Percentiles rank a stretch among this genome's conserved stretches.
Evolutionary conservation across 2,797 vertebrate genomes (phyloP).

Genomic region (Naso thynnoides): DNA sequence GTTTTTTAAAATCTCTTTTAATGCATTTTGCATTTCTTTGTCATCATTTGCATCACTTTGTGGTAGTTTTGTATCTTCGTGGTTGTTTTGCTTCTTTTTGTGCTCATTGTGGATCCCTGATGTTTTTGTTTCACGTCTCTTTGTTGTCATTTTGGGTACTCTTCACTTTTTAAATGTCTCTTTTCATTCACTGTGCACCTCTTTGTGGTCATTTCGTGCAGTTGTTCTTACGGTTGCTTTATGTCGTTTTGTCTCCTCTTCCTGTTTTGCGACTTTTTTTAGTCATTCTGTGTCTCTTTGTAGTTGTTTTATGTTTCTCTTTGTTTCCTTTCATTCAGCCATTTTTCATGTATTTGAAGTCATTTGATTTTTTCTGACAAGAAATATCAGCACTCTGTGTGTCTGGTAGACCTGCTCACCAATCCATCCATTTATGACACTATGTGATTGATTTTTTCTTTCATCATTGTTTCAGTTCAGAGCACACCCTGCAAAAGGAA

Average conservation of each 20-base stretch:
- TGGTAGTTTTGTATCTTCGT: neutral
- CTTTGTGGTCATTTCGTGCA: neutral
- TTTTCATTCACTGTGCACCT: neutral
- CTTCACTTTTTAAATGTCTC: neutral
- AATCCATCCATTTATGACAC: slow-evolving; percentile 4
- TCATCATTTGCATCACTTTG: neutral
- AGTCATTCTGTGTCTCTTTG: neutral
- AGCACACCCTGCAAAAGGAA: neutral
- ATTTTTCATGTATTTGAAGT: neutral
- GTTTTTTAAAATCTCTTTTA: neutral
- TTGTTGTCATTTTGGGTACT: neutral
- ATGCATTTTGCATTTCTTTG: neutral
- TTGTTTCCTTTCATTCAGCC: neutral
- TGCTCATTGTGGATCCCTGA: neutral
- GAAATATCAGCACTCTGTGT: neutral
- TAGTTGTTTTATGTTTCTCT: neutral
- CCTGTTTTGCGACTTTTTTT: neutral
- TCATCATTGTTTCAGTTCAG: neutral
- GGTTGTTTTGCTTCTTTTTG: neutral
- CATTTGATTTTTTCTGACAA: neutral
- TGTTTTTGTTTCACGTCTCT: neutral
- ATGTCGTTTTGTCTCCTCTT: neutral
- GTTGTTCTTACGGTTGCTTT: too few relatives aligned
- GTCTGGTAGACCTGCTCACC: neutral
- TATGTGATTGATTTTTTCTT: neutral